Conservation (phyloP, 2,888 invertebrate genomes). For the Perizoma flavofasciatum region DNA sequence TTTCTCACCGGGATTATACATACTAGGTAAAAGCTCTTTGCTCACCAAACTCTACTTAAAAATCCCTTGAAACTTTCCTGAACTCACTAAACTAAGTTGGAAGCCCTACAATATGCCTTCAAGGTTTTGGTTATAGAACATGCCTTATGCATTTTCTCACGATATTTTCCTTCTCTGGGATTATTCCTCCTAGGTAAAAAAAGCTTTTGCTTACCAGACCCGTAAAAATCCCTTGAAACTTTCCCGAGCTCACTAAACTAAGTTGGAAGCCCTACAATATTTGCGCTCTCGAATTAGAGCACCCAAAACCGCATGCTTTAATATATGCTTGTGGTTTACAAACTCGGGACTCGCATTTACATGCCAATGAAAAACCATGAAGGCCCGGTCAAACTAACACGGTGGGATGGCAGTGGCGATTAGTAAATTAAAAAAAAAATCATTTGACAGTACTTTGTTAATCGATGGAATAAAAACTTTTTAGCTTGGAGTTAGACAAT, state of each 20-base stretch:
- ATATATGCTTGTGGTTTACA: constrained; percentile 28
- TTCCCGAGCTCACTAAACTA: constrained; percentile 5
- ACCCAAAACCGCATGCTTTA: constrained; percentile 27
- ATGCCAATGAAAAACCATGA: constrained; percentile 20
- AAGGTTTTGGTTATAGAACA: no score
- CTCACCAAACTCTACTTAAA: background rate
- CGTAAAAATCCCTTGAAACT: background rate
- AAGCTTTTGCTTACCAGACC: background rate
- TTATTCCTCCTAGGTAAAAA: no score
- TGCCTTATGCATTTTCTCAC: no score
- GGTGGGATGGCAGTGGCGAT: no score
- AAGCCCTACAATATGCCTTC: constrained; percentile 19
- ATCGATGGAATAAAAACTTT: no score
- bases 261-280: constrained; percentile 18
- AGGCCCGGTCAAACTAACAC: no score
- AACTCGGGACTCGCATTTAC: constrained; percentile 29
- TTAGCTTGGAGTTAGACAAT: no score
- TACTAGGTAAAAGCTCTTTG: no score
- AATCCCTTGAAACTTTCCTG: background rate
- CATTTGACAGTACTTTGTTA: no score
- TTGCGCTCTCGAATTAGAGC: constrained; percentile 24
- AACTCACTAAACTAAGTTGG: constrained; percentile 8
- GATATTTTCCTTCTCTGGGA: no score
- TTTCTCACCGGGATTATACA: no score
- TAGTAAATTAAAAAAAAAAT: no score